A percentile compares a stretch with the other conserved stretches of the same genome.
phyloP scores from a whole-genome alignment of 2,888 invertebrate genomes.

The Eucera pruinosa region DNA sequence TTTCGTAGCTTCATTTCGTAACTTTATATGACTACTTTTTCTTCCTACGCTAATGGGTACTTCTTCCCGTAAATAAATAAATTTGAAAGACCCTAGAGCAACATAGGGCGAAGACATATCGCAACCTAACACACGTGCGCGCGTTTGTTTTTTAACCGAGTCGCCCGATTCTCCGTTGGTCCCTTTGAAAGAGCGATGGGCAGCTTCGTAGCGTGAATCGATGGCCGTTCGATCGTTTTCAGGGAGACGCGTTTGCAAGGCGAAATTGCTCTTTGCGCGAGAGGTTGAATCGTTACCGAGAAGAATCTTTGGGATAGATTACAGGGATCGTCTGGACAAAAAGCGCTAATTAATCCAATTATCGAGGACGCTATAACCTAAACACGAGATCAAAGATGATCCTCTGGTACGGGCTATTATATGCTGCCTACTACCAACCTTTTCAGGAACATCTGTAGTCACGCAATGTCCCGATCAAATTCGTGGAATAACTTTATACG shows the following conservation, averaged over 20 bases:
- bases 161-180: too few relatives aligned
- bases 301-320: slow-evolving; percentile 66
- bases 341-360: slow-evolving; percentile 82
- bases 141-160: too few relatives aligned
- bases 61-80: too few relatives aligned
- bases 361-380: slow-evolving; percentile 71
- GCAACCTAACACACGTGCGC: too few relatives aligned
- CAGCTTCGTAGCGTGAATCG: slow-evolving; percentile 1
- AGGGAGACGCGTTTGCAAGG: too few relatives aligned
- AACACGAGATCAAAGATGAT: slow-evolving; percentile 62
- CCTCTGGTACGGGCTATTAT: slow-evolving; percentile 71
- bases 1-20: too few relatives aligned
- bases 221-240: not conserved
- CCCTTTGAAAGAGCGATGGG: too few relatives aligned
- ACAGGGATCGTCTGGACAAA: slow-evolving; percentile 75
- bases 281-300: slow-evolving; percentile 25
- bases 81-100: too few relatives aligned
- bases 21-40: too few relatives aligned
- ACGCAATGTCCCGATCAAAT: slow-evolving; percentile 80
- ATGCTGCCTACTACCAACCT: slow-evolving; percentile 60
- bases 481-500: slow-evolving; percentile 78
- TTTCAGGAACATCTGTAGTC: slow-evolving; percentile 77
- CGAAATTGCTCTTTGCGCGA: not conserved
- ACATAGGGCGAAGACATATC: too few relatives aligned
- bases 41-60: too few relatives aligned